These are phyloP conservation scores for Scotopteryx bipunctaria DNA, from an alignment of 2,888 invertebrate species.

Conservation along the genomic window DNA sequence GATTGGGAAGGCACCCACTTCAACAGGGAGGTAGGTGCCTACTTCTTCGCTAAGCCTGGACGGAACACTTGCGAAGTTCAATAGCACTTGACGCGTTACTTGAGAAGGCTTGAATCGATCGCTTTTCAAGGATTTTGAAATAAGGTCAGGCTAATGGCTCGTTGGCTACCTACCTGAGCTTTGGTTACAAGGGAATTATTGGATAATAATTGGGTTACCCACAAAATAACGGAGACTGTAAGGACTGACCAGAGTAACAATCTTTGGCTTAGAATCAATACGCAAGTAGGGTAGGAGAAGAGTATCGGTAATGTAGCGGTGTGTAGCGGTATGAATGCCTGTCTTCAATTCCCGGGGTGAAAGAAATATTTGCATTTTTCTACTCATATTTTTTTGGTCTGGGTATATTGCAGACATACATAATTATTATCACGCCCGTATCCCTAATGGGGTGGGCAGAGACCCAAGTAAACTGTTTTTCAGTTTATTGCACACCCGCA, in stretches of 20 bases:
- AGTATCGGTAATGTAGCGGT: too few species aligned
- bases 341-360: too few species aligned
- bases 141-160: constrained; percentile 16
- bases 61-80: constrained; percentile 4
- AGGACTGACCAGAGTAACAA: background rate
- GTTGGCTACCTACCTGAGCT: constrained; percentile 7
- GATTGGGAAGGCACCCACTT: background rate
- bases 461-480: too few species aligned
- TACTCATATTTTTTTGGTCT: too few species aligned
- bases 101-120: constrained; percentile 15
- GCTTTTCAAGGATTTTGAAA: constrained; percentile 15
- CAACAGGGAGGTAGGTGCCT: constrained; percentile 1
- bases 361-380: too few species aligned
- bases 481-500: too few species aligned
- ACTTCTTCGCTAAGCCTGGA: background rate
- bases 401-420: too few species aligned
- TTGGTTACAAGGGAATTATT: constrained; percentile 8
- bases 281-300: too few species aligned
- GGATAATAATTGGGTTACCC: background rate
- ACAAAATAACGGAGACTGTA: background rate
- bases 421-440: too few species aligned
- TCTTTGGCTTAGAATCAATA: background rate
- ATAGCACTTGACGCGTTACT: constrained; percentile 2
- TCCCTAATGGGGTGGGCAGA: too few species aligned
- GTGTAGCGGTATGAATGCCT: too few species aligned